phyloP scores from a whole-genome alignment of 2,113 vertebrate species.

The Fukomys damarensis region DNA sequence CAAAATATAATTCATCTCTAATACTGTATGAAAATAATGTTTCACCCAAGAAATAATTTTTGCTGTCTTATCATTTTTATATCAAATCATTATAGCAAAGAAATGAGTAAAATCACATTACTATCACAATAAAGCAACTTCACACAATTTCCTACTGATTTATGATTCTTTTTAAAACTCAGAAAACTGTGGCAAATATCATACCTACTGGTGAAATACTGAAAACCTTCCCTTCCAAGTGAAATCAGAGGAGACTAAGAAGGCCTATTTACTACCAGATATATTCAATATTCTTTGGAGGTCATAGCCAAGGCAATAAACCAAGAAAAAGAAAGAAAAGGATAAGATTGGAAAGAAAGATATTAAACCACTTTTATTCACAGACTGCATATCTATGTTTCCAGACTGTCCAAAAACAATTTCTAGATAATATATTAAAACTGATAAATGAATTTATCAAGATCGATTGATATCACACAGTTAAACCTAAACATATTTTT shows the following conservation, averaged over 20 bases:
- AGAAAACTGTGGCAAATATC: background rate
- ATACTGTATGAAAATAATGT: background rate
- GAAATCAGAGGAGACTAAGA: background rate
- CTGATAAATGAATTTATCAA: slow-evolving; percentile 26
- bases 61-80: background rate
- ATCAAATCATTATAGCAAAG: background rate
- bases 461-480: background rate
- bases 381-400: background rate
- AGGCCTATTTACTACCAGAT: background rate
- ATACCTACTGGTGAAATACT: background rate
- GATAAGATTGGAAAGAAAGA: background rate
- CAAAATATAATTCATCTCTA: background rate
- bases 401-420: background rate
- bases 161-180: background rate
- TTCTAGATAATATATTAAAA: background rate
- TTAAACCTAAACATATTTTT: slow-evolving; percentile 4
- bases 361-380: background rate
- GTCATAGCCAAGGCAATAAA: background rate
- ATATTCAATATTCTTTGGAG: background rate
- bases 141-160: background rate
- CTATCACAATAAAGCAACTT: background rate
- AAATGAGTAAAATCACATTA: background rate
- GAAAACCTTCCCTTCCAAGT: background rate
- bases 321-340: background rate
- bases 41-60: background rate